Evolutionary conservation across 2,113 vertebrate genomes (phyloP).

Genomic region (Saguinus imperator): DNA sequence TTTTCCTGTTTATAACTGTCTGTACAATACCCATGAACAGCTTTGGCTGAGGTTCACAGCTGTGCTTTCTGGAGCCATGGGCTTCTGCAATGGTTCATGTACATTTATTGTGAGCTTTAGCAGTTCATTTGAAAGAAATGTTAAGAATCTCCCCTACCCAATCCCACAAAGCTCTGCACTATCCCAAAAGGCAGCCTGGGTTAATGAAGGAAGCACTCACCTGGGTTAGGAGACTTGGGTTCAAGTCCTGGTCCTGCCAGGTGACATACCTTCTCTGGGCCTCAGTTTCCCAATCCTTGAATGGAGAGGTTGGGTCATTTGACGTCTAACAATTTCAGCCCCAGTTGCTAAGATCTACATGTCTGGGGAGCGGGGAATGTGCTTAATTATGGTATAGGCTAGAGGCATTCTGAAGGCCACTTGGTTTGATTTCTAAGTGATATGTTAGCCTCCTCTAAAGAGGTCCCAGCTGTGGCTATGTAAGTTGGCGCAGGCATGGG

Average conservation of each 20-base stretch:
- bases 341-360: background rate
- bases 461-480: background rate
- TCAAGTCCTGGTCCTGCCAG: background rate
- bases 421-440: background rate
- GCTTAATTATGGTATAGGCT: background rate
- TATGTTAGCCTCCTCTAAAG: background rate
- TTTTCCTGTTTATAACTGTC: background rate
- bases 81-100: background rate
- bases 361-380: background rate
- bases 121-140: background rate
- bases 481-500: background rate
- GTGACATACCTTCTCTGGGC: background rate
- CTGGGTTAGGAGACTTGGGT: background rate
- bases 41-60: background rate
- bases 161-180: background rate
- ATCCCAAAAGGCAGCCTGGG: background rate
- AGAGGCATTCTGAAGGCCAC: background rate
- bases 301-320: background rate
- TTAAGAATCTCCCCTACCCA: background rate
- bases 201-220: background rate
- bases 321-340: background rate
- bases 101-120: background rate
- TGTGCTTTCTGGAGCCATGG: background rate
- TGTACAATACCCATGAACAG: background rate
- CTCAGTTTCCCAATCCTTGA: background rate